Conservation (phyloP, 2,113 vertebrate genomes). For the Crotalus viridis region DNA sequence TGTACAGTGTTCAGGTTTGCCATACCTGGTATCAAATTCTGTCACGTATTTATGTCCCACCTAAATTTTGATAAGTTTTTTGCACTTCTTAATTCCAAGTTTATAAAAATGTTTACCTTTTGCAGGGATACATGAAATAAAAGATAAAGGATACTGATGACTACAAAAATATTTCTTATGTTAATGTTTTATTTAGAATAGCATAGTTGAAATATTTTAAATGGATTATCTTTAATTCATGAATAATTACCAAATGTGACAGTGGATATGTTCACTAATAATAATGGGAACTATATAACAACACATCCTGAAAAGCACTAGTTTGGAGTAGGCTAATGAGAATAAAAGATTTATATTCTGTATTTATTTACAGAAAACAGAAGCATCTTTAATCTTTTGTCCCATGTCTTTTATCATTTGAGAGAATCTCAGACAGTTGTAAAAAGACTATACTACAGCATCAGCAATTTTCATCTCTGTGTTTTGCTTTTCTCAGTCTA, state of each 20-base stretch:
- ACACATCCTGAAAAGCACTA: background rate
- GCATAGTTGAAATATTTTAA: background rate
- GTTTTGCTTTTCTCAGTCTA: slow-evolving; percentile 8
- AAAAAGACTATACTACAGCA: background rate
- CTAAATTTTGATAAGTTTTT: too few relatives aligned
- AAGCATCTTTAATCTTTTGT: background rate
- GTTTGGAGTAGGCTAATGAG: background rate
- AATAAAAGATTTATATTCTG: background rate
- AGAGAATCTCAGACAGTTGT: background rate
- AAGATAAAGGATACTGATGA: too few relatives aligned
- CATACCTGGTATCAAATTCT: too few relatives aligned
- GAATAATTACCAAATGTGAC: background rate
- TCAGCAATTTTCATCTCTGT: background rate
- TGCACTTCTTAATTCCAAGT: too few relatives aligned
- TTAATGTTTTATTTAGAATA: background rate
- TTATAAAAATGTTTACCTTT: too few relatives aligned
- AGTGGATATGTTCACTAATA: too few relatives aligned
- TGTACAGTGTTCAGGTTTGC: too few relatives aligned
- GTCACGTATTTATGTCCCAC: too few relatives aligned
- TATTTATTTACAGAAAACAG: background rate
- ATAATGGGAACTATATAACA: too few relatives aligned
- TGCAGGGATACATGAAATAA: too few relatives aligned
- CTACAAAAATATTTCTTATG: too few relatives aligned
- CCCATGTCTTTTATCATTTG: background rate
- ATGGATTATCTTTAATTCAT: background rate